Evolutionary conservation across 2,113 vertebrate species (phyloP).

Genomic region (Cololabis saira): DNA sequence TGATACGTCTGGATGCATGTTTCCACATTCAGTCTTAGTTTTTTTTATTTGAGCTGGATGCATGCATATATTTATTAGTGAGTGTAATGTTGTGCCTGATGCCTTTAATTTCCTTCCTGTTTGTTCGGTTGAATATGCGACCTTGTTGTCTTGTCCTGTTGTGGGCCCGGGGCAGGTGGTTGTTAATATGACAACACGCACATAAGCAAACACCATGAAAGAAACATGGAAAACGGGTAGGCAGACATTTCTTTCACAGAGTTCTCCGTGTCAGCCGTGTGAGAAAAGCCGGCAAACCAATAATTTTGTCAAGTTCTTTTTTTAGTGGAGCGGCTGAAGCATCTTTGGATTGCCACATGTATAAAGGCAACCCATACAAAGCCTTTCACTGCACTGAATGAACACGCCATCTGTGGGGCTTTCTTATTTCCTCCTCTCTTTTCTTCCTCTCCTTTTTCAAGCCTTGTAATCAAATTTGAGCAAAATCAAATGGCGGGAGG

Average conservation of each 20-base stretch:
- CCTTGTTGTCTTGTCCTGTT: slow-evolving; percentile 85
- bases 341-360: slow-evolving; percentile 99
- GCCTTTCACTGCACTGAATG: slow-evolving; percentile 99
- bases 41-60: slow-evolving; percentile 79
- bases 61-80: slow-evolving; percentile 12
- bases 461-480: slow-evolving; percentile 99
- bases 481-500: slow-evolving; percentile 97
- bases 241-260: slow-evolving; percentile 88
- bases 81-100: slow-evolving; percentile 14
- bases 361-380: slow-evolving; percentile 99
- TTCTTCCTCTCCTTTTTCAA: slow-evolving; percentile 95
- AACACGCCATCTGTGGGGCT: slow-evolving; percentile 96
- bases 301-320: slow-evolving; percentile 99
- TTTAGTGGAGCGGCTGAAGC: slow-evolving; percentile 90
- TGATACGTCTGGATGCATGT: slow-evolving; percentile 79
- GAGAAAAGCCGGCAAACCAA: slow-evolving; percentile 99
- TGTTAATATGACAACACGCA: slow-evolving; percentile 91
- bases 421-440: slow-evolving; percentile 97
- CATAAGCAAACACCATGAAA: slow-evolving; percentile 21
- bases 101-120: slow-evolving; percentile 14
- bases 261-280: slow-evolving; percentile 94
- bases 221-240: slow-evolving; percentile 52
- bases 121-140: slow-evolving; percentile 32
- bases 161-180: slow-evolving; percentile 89
- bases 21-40: slow-evolving; percentile 39